Base-by-base conservation (phyloP, 2,797 vertebrate genomes). In the Chelon labrosus region DNA sequence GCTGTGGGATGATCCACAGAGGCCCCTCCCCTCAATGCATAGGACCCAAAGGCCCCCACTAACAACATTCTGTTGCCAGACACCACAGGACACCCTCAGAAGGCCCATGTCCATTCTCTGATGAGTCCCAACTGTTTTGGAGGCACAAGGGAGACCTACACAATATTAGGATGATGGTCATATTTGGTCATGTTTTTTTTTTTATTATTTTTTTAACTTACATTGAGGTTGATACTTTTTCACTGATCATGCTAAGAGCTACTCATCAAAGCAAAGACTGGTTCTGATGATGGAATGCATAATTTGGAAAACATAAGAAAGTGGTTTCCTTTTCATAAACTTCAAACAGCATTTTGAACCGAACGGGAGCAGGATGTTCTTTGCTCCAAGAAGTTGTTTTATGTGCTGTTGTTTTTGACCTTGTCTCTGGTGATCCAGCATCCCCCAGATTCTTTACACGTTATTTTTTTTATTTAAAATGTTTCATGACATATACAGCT, bases 341-440 rank as follows among this genome's bases (percentile, higher is more conserved):
- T 85, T 92, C 87, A 90, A 93, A 89, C 77, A n/a, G 84, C 67
- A 74, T 87, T 79, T 75, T n/a, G 78, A 85, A 85, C 73, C 83
- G 77, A 82, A 84, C 11, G 77, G 67, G 71, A 83, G 57, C 25
- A 31, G 52, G 73, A 63, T 67, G 65, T 75, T 79, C 62, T 77
- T 78, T 73, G 78, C 16, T 5, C 65, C 82, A 77, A 77, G 52
- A 85, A 61, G 64, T 77, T 77, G 76, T 84, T 89, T 87, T 76
- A 84, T 80, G 69, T 80, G 71, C 65, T 56, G 58, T 78, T 89
- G 80, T 88, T 85, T 81, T 79, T 82, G 79, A 85, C 85, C 83
- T 46, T 20, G 14, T 65, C 70, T 56, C 35, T 19, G 39, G n/a
- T 62, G 57, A 39, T 52, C 19, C 50, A 16, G 52, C 47, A 50